Percentiles rank a stretch among this genome's conserved stretches.
Conservation (phyloP, 2,888 invertebrate genomes). For the Protula sp. region DNA sequence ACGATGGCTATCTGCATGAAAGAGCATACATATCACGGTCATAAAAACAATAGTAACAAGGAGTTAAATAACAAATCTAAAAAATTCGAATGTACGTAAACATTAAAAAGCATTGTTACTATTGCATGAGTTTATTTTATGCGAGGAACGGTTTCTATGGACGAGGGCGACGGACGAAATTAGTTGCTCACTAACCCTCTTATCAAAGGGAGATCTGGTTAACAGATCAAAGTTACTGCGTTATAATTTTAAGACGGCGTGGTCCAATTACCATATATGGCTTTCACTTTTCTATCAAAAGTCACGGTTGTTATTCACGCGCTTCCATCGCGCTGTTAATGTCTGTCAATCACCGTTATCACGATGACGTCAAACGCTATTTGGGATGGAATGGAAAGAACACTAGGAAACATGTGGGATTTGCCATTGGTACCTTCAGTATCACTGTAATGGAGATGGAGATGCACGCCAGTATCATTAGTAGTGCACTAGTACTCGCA, state of each 20-base stretch:
- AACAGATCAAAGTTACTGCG: not conserved
- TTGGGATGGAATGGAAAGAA: constrained; percentile 22
- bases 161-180: constrained; percentile 52
- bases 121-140: constrained; percentile 30
- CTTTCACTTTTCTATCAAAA: constrained; percentile 52
- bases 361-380: constrained; percentile 35
- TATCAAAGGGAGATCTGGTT: constrained; percentile 4
- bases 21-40: too few relatives aligned
- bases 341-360: constrained; percentile 29
- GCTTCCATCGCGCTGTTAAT: constrained; percentile 38
- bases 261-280: constrained; percentile 54
- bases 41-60: too few relatives aligned
- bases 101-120: too few relatives aligned
- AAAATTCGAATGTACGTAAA: too few relatives aligned
- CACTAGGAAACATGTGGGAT: not conserved
- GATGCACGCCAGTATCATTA: constrained; percentile 29
- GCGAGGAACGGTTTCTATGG: constrained; percentile 51
- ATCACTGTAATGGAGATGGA: constrained; percentile 20
- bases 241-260: constrained; percentile 5
- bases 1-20: too few relatives aligned
- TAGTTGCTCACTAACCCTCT: constrained; percentile 14
- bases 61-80: too few relatives aligned
- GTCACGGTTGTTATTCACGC: constrained; percentile 50
- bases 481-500: constrained; percentile 29
- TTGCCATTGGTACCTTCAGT: constrained; percentile 17